Evolutionary conservation across 1,140 invertebrate species (phyloP).

Genomic region (Bathynomus jamesi): DNA sequence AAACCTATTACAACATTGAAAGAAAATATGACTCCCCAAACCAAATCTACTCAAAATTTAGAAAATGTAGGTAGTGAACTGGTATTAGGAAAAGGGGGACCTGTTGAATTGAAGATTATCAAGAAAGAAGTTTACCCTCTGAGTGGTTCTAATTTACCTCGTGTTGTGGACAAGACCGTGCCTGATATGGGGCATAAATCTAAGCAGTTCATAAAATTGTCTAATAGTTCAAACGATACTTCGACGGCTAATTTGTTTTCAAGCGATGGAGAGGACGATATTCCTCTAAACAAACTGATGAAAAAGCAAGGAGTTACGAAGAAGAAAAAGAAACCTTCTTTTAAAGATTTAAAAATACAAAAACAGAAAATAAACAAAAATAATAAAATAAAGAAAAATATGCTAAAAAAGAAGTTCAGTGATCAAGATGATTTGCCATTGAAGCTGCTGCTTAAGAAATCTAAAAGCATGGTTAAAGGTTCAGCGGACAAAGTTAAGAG

Average conservation of each 20-base stretch:
- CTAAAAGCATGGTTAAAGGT: neutral
- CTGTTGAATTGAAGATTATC: neutral
- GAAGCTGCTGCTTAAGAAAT: neutral
- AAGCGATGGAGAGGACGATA: neutral
- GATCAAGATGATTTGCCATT: neutral
- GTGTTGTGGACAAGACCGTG: neutral
- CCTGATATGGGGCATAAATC: neutral
- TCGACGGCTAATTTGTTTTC: neutral
- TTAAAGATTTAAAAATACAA: neutral
- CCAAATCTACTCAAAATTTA: neutral
- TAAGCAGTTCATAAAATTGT: neutral
- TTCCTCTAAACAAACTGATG: neutral
- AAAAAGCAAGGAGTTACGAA: neutral
- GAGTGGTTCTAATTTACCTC: neutral
- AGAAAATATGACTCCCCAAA: neutral
- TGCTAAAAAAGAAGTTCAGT: too few species aligned
- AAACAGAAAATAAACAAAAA: neutral
- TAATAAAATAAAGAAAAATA: neutral
- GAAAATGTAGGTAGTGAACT: neutral
- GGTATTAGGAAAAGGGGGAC: neutral
- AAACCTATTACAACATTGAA: neutral
- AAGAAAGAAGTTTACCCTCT: neutral
- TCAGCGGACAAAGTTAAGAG: neutral
- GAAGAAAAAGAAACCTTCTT: neutral
- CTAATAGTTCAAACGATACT: neutral